Conservation (phyloP, 1,140 invertebrate genomes). For the Platyura marginata region DNA sequence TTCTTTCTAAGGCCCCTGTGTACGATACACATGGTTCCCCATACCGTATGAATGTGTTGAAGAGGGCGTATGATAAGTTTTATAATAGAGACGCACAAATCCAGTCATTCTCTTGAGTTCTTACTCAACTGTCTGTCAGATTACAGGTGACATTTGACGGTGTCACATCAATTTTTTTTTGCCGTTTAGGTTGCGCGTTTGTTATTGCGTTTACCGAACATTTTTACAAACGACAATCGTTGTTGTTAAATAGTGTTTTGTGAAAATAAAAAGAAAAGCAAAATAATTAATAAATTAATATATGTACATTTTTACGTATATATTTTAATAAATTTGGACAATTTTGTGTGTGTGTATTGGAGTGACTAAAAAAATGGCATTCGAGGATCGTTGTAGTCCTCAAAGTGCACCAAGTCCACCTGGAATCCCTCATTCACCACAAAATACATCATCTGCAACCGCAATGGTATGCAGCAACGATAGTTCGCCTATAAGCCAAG, state of each 20-base stretch:
- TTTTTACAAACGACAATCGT: not conserved
- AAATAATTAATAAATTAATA: not conserved
- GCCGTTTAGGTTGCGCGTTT: too few species aligned
- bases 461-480: constrained; percentile 3
- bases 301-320: too few species aligned
- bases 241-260: constrained; percentile 4
- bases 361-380: constrained; percentile 25
- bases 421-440: constrained; percentile 12
- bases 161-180: constrained; percentile 14
- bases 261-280: constrained; percentile 1
- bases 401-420: constrained; percentile 32
- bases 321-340: too few species aligned
- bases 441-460: constrained; percentile 3
- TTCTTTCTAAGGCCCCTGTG: too few species aligned
- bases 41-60: not conserved
- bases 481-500: constrained; percentile 13
- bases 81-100: constrained; percentile 4
- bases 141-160: constrained; percentile 16
- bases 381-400: constrained; percentile 38
- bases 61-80: not conserved
- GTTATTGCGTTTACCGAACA: constrained; percentile 6
- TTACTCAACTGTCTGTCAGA: constrained; percentile 14
- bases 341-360: not conserved
- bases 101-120: constrained; percentile 1
- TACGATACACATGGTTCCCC: too few species aligned